Evolutionary conservation across 1,140 invertebrate species (phyloP), one percentile per base, ranked within the genome.

Genomic region (Arctopsyche grandis): DNA sequence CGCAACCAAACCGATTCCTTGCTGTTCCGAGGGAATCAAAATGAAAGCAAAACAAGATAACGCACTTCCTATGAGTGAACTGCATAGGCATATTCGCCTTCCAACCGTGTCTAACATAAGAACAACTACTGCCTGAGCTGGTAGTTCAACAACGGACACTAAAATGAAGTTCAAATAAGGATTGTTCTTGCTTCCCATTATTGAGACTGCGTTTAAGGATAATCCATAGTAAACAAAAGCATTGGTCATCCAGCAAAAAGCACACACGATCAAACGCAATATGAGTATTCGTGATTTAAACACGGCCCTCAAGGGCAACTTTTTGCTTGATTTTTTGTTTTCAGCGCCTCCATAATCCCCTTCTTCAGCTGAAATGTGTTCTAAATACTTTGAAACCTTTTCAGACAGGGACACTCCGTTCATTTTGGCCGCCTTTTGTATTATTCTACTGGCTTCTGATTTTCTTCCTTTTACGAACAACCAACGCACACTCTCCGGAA

Each of bases 401-500:
- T 92, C 90, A 0, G 89, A 88, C 5, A 92, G 85, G 4, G 87
- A 84, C 0, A 89, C 89, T 5, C 91, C 91, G 83, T 96, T 96
- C 44, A 93, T 89, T 78, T 88, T 90, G 10, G 93, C 92, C 14
- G 91, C 91, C 83, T 89, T 91, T 0, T 85, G 86, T 0, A 93
- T 86, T 7, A 93, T 90, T 12, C 88, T 86, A 24, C 90, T 86
- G 9, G 91, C 93, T 83, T 93, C 91, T 5, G 93, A 89, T 77
- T 92, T 91, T 80, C 91, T 90, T 9, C 91, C 90, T 56, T 91
- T 90, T 0, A 92, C 90, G 48, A 94, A 82, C 12, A 94, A 86
- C 93, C 93, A 94, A 80, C 93, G 86, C 44, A 91, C 85, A 44
- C 90, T 91, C 85, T 91, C 90, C 4, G 90, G 90, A 12, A 91